phyloP scores from a whole-genome alignment of 2,797 vertebrate species.

The Loriculus beryllinus region DNA sequence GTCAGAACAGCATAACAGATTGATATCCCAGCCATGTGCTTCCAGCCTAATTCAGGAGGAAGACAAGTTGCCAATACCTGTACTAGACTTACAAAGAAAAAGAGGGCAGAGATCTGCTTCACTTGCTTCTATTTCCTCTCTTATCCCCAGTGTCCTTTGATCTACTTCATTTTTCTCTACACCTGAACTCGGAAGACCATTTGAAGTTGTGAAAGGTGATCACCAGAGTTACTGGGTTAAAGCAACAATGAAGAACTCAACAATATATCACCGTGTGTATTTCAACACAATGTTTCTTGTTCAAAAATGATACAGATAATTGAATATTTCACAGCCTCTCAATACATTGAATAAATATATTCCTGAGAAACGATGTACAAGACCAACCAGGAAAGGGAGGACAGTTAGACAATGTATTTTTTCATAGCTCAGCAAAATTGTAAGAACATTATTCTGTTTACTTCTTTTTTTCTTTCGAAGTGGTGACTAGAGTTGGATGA shows the following conservation, averaged over 20 bases:
- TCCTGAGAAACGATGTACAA: neutral
- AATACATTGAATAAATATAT: neutral
- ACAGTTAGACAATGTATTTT: neutral
- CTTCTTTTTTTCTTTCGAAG: neutral
- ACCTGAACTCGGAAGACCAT: neutral
- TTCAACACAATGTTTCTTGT: neutral
- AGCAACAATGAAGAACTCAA: neutral
- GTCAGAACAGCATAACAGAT: neutral
- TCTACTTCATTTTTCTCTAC: neutral
- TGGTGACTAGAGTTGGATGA: neutral
- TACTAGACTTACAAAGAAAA: neutral
- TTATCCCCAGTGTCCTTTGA: neutral
- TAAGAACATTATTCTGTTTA: neutral
- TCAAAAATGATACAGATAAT: neutral
- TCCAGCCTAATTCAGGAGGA: neutral
- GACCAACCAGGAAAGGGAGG: neutral
- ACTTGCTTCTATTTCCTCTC: neutral
- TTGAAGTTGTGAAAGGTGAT: neutral
- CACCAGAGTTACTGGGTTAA: neutral
- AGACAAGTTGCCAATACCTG: neutral
- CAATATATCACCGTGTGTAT: neutral
- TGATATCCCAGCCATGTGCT: neutral
- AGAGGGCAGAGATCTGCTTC: neutral
- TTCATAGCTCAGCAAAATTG: neutral
- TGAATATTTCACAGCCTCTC: neutral